A percentile compares a stretch with the other conserved stretches of the same genome.
Evolutionary conservation across 2,113 vertebrate genomes (phyloP).

Genomic region (Podarcis raffonei): DNA sequence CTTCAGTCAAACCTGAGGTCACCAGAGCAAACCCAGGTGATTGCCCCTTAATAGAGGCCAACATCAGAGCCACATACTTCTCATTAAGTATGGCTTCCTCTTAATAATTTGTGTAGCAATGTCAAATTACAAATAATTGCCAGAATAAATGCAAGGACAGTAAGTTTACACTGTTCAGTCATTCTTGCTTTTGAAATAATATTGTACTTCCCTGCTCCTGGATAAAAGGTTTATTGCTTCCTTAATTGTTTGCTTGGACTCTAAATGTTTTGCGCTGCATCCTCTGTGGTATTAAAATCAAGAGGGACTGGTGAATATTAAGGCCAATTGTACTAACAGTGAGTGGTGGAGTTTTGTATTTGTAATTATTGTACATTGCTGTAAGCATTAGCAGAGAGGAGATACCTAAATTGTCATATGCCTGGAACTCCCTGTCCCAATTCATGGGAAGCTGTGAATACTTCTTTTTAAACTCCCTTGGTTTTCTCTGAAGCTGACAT

Average conservation of each 20-base stretch:
- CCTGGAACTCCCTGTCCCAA: neutral
- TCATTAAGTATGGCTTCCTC: neutral
- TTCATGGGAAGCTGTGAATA: neutral
- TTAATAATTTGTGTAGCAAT: neutral
- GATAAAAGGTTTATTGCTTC: neutral
- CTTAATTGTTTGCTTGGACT: neutral
- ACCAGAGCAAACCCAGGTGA: slow-evolving; percentile 1
- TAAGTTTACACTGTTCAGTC: neutral
- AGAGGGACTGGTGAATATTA: neutral
- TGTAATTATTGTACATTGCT: neutral
- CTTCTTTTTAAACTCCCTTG: neutral
- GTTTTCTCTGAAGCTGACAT: neutral
- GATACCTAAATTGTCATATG: neutral
- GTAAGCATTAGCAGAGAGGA: neutral
- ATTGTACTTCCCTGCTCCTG: neutral
- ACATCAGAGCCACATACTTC: neutral
- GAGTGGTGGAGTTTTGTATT: neutral
- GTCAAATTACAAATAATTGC: neutral
- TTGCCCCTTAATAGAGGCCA: neutral
- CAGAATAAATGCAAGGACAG: neutral
- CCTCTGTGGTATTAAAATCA: neutral
- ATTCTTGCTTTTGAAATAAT: neutral
- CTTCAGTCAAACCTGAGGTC: neutral
- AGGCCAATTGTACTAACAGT: neutral
- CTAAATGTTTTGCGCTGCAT: neutral